These are phyloP conservation scores for Morpho helenor DNA, from an alignment of 2,888 invertebrate genomes.

Conservation along the genomic window DNA sequence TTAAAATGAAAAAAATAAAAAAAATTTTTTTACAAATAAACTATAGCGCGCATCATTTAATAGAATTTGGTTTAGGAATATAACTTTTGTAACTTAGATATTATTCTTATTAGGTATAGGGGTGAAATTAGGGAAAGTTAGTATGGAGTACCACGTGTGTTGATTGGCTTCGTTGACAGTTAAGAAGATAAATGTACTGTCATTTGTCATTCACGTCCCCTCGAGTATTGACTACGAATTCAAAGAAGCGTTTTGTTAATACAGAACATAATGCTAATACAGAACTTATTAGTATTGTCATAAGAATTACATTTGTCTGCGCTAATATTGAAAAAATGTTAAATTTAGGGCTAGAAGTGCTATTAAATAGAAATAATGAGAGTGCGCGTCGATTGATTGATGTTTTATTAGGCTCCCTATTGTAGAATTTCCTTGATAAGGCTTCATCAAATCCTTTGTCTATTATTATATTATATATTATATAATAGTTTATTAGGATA, in stretches of 20 bases:
- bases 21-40: neutral
- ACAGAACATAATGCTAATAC: constrained; percentile 16
- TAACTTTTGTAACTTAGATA: neutral
- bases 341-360: constrained; percentile 37
- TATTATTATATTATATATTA: neutral
- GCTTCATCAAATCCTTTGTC: constrained; percentile 15
- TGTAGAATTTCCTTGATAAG: constrained; percentile 17
- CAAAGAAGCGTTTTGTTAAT: constrained; percentile 34
- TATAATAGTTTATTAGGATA: too few species aligned
- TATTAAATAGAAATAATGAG: constrained; percentile 71
- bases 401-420: constrained; percentile 37
- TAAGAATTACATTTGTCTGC: neutral
- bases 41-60: neutral
- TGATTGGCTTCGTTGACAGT: constrained; percentile 73
- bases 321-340: neutral
- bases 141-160: constrained; percentile 56
- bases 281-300: neutral
- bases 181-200: constrained; percentile 72
- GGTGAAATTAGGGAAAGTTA: constrained; percentile 9
- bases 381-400: constrained; percentile 60
- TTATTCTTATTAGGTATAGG: constrained; percentile 8
- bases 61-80: too few species aligned
- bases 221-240: constrained; percentile 38
- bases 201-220: constrained; percentile 70
- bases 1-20: too few species aligned